A percentile compares a stretch with the other conserved stretches of the same genome.
These are phyloP conservation scores for Halictus quadricinctus DNA, from an alignment of 2,888 invertebrate species.

Conservation along the genomic window DNA sequence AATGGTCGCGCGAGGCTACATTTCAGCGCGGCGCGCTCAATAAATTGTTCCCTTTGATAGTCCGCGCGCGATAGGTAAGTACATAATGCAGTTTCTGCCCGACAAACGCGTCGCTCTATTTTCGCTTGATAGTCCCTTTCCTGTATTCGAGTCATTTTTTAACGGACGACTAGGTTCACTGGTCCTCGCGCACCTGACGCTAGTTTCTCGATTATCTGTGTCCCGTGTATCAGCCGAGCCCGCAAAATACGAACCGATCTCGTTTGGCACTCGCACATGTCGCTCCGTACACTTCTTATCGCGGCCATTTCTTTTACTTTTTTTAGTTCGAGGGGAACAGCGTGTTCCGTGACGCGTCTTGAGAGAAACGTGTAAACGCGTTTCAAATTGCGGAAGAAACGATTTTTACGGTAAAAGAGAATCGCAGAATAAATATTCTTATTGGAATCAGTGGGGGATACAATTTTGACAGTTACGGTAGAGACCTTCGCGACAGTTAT, in stretches of 20 bases:
- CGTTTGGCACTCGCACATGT: not conserved
- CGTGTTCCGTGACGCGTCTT: too few relatives aligned
- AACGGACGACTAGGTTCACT: slow-evolving; percentile 5
- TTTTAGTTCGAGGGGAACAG: not conserved
- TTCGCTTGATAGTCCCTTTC: slow-evolving; percentile 7
- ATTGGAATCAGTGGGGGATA: not conserved
- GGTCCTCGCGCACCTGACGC: slow-evolving; percentile 30
- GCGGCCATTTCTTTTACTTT: not conserved
- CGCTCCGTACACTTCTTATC: not conserved
- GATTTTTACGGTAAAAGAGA: not conserved
- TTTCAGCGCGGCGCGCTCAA: slow-evolving; percentile 22
- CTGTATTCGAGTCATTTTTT: not conserved
- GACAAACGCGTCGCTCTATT: slow-evolving; percentile 1
- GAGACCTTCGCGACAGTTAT: too few relatives aligned
- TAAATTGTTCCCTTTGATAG: slow-evolving; percentile 30
- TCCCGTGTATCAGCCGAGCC: not conserved
- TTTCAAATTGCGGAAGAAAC: not conserved
- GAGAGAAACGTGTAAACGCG: too few relatives aligned
- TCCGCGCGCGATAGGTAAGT: not conserved
- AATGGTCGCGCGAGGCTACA: slow-evolving; percentile 8
- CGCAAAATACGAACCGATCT: not conserved
- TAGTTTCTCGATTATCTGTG: not conserved
- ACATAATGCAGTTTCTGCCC: not conserved
- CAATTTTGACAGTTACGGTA: too few relatives aligned
- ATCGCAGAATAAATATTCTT: not conserved